Conservation (phyloP, 2,113 vertebrate genomes). For the Dendrocopos noguchii region DNA sequence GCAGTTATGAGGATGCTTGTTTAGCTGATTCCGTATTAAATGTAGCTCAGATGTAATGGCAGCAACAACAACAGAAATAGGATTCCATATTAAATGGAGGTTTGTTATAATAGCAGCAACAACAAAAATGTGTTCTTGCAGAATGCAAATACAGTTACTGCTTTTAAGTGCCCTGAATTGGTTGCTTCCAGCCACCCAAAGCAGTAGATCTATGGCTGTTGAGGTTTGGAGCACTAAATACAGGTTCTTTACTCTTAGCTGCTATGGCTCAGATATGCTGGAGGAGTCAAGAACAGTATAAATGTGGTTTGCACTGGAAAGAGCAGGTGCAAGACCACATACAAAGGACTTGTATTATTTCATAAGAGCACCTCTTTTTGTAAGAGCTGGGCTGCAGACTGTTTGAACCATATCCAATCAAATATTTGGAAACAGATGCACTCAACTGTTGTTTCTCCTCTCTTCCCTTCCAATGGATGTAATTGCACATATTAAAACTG, state of each 20-base stretch:
- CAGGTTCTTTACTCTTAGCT: background rate
- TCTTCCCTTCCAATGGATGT: background rate
- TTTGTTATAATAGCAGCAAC: background rate
- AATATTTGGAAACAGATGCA: slow-evolving; percentile 43
- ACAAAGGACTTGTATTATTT: slow-evolving; percentile 16
- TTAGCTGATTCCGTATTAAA: background rate
- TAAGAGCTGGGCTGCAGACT: background rate
- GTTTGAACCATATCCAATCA: slow-evolving; percentile 41
- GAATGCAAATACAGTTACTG: background rate
- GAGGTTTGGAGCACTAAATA: background rate
- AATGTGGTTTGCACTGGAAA: background rate
- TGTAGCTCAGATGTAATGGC: background rate
- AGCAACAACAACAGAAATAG: background rate
- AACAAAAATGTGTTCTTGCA: background rate
- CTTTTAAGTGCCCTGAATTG: background rate
- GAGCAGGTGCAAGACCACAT: background rate
- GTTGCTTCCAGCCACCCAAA: background rate
- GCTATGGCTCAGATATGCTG: background rate
- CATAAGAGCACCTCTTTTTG: background rate
- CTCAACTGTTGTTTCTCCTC: background rate
- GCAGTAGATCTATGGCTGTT: background rate
- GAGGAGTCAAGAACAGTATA: background rate
- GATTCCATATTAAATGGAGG: background rate
- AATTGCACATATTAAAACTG: background rate
- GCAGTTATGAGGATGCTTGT: background rate